Evolutionary conservation across 2,888 invertebrate species (phyloP), one percentile per base, ranked within the genome.

Genomic region (Drosophila anomelani): DNA sequence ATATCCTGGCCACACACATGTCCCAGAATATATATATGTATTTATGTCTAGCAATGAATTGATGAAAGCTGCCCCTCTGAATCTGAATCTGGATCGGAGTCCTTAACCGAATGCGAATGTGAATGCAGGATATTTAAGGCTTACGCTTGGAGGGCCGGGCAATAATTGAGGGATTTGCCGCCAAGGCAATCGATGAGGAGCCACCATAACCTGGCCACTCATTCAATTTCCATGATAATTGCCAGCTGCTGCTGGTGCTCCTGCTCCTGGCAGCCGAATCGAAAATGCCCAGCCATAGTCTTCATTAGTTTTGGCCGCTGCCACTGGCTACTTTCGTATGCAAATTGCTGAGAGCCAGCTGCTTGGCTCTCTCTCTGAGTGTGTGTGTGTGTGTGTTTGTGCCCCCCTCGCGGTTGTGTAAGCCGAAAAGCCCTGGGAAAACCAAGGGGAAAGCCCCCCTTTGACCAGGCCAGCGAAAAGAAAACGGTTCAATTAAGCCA

Each of bases 401-500:
- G 26, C 4, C 26, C 44, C 15, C 20, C 20, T 17, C 26, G 34
- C 70, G 47, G 57, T 70, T 67, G 67, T 67, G 68, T 67, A 67
- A 67, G 67, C 67, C 38, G 53, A 61, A 74, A 83, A 80, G 76
- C 71, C 74, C 74, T 69, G 34, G 43, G 32, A 32, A 49, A 34
- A 51, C 13, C 51, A 20, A 20, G 8, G 71, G 36, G 34, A 56
- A 69, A 59, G 17, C 15, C 58, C 58, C 29, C 32, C 0, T 43
- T 44, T 32, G 17, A 3, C n/a, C 47, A 29, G 59, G 39, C 38
- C 15, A 36, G 44, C 36, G 38, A 43, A 59, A 64, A 71, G 76
- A 72, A 75, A 80, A 72, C 71, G 71, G 79, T 85, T 88, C 88
- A 85, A 85, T 88, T 81, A 88, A 85, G 85, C 80, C 89, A 85